Evolutionary conservation across 2,113 vertebrate species (phyloP).

Genomic region (Fukomys damarensis): DNA sequence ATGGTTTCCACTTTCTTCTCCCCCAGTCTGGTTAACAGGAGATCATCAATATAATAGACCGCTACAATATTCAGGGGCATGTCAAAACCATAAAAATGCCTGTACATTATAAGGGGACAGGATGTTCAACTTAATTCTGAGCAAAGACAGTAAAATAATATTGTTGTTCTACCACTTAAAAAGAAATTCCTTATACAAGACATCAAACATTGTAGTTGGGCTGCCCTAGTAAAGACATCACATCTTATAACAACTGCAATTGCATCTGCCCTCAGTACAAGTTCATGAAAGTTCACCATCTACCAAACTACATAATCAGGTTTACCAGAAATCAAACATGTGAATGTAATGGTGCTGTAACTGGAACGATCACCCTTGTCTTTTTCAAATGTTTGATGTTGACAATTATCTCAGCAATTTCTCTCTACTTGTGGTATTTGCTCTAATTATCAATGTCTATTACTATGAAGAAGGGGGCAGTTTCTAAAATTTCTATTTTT

Average conservation of each 20-base stretch:
- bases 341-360: background rate
- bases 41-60: background rate
- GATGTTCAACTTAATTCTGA: background rate
- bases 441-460: background rate
- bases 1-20: background rate
- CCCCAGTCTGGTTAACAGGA: background rate
- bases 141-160: background rate
- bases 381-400: background rate
- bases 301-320: background rate
- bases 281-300: background rate
- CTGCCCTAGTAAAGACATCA: background rate
- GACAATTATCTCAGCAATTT: background rate
- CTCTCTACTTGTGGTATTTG: background rate
- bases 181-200: background rate
- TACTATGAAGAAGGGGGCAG: background rate
- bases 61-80: background rate
- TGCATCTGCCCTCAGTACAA: background rate
- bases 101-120: background rate
- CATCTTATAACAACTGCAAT: background rate
- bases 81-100: background rate
- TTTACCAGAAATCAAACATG: background rate
- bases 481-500: background rate
- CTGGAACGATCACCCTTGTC: background rate
- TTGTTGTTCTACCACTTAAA: background rate
- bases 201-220: background rate